phyloP scores from a whole-genome alignment of 2,797 vertebrate species.

The Xiphophorus birchmanni region DNA sequence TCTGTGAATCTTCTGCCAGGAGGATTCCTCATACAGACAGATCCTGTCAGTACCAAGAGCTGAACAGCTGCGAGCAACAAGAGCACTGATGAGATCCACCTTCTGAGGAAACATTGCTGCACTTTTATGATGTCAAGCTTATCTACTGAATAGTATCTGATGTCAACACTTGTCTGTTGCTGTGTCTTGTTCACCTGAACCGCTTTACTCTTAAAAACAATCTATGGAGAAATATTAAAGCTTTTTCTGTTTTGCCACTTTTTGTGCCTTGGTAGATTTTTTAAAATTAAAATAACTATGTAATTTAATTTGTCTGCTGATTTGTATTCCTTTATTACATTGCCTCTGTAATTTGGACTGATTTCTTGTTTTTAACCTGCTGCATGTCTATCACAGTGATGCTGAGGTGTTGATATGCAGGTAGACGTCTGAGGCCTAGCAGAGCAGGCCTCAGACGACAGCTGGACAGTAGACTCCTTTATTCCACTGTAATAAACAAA shows the following conservation, averaged over 20 bases:
- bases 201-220: neutral
- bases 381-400: conserved; percentile 57
- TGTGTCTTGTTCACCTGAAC: neutral
- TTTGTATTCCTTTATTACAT: no score
- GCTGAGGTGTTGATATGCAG: conserved; percentile 65
- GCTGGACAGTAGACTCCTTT: conserved; percentile 66
- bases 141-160: neutral
- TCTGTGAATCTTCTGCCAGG: conserved; percentile 22
- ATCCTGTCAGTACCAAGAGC: conserved; percentile 34
- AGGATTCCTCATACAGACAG: conserved; percentile 48
- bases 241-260: neutral
- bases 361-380: neutral
- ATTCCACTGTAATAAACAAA: conserved; percentile 61
- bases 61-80: conserved; percentile 16
- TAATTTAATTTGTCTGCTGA: neutral
- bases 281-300: neutral
- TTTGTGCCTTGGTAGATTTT: neutral
- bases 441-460: neutral
- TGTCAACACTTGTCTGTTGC: neutral
- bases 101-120: neutral
- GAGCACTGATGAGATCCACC: neutral
- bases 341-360: neutral
- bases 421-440: conserved; percentile 36
- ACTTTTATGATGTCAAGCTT: neutral
- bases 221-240: neutral